phyloP scores from a whole-genome alignment of 2,797 vertebrate species.

The Sebastes diploproa region DNA sequence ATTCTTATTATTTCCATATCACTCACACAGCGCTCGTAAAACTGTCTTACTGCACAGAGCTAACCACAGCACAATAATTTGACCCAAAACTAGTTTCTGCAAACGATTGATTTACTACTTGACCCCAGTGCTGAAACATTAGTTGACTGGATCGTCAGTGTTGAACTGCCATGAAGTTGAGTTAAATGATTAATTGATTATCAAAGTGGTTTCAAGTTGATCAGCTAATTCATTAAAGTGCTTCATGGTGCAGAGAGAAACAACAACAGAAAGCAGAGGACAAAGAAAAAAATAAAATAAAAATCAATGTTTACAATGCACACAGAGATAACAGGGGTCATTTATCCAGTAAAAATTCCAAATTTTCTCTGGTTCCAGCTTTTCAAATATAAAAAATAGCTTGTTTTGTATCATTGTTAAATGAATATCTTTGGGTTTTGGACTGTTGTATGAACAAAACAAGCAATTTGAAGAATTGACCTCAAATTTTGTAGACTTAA shows the following conservation, averaged over 20 bases:
- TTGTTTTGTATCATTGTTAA: neutral
- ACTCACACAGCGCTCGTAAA: constrained; percentile 26
- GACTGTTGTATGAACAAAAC: neutral
- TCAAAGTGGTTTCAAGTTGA: neutral
- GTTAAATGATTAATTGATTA: neutral
- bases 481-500: neutral
- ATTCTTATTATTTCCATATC: constrained; percentile 39
- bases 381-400: neutral
- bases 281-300: no score
- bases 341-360: neutral
- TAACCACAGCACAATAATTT: neutral
- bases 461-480: no score
- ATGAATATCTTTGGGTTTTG: neutral
- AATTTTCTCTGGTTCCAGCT: neutral
- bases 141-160: neutral
- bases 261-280: neutral
- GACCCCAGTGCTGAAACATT: neutral
- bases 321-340: neutral
- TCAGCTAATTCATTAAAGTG: neutral
- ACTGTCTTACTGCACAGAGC: neutral
- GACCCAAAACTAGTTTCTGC: neutral
- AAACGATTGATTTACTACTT: neutral
- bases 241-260: neutral
- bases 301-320: neutral
- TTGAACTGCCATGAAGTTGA: neutral